These are phyloP conservation scores for Manduca sexta DNA, from an alignment of 1,140 invertebrate genomes.

Conservation along the genomic window DNA sequence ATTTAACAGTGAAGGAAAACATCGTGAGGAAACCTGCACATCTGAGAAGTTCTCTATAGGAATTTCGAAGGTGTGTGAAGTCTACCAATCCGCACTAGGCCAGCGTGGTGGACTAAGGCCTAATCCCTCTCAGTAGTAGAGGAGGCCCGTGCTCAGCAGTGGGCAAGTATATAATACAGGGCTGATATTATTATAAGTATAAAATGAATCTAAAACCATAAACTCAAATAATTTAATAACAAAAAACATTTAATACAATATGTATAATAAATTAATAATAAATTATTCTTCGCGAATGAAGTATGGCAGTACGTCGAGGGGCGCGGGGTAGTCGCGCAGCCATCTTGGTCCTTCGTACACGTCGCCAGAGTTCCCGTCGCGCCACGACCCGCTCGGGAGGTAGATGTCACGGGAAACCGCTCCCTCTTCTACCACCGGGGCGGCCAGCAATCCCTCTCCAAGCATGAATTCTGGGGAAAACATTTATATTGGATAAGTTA, in stretches of 20 bases:
- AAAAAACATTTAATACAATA: not conserved
- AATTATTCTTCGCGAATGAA: constrained; percentile 54
- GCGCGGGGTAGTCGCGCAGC: constrained; percentile 80
- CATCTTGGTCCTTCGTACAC: constrained; percentile 71
- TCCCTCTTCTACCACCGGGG: constrained; percentile 80
- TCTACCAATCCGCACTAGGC: no score
- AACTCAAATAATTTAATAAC: not conserved
- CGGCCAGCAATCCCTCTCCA: constrained; percentile 86
- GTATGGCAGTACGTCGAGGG: constrained; percentile 79
- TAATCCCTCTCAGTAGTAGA: no score
- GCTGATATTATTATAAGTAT: no score
- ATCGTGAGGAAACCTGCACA: no score
- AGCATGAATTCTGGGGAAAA: constrained; percentile 82
- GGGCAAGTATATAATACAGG: no score
- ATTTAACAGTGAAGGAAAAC: no score
- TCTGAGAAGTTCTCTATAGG: no score
- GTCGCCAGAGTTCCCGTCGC: constrained; percentile 41
- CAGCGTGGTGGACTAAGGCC: no score
- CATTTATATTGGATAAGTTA: no score
- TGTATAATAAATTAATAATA: not conserved
- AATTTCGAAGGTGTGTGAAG: no score
- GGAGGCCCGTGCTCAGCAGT: no score
- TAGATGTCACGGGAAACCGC: constrained; percentile 85
- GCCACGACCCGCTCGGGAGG: constrained; percentile 74
- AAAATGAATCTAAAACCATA: not conserved